Base-by-base conservation (phyloP, 2,113 vertebrate genomes). In the Vulpes vulpes region DNA sequence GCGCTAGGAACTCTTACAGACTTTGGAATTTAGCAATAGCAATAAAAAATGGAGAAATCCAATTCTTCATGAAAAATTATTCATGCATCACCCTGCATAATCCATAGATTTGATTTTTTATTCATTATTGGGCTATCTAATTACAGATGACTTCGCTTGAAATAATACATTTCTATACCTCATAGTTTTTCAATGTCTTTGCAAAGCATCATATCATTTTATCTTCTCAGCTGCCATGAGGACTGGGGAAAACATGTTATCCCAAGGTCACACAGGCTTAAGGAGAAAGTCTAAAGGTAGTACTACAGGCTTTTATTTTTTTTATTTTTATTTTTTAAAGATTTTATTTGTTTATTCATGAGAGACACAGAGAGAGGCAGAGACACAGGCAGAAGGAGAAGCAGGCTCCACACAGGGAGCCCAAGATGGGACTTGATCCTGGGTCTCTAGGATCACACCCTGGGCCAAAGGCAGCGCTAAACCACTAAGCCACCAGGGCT, bases 151-250 rank as follows among this genome's bases (percentile, higher is more conserved):
- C 22, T 8, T 79, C 78, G 80, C 10, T 94, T 95, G 82, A 84
- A 84, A 51, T 38, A 71, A 35, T 57, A n/a, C 12, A 82, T n/a
- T 19, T 49, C 65, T 49, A 25, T 91, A 27, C 2, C 16, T 96
- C 15, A 12, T 22, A 6, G 38, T 93, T 94, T 73, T 91, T 96
- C 22, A 49, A 4, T 76, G 30, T 93, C 67, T 94, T 84, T 90
- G 85, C 73, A 80, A 51, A 51, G 62, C 16, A 64, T 73, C 14
- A 1, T 85, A 19, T 65, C 35, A 95, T 79, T 43, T 71, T 16
- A 32, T 86, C 90, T 89, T 97, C 80, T 51, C 11, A 94, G 23
- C 30, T 78, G 19, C 85, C 87, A 84, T 96, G 49, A 97, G 76
- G 91, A 59, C 55, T 55, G 65, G 53, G 32, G 25, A 88, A 9